Evolutionary conservation across 2,888 invertebrate genomes (phyloP).

Genomic region (Copidosoma aretas): DNA sequence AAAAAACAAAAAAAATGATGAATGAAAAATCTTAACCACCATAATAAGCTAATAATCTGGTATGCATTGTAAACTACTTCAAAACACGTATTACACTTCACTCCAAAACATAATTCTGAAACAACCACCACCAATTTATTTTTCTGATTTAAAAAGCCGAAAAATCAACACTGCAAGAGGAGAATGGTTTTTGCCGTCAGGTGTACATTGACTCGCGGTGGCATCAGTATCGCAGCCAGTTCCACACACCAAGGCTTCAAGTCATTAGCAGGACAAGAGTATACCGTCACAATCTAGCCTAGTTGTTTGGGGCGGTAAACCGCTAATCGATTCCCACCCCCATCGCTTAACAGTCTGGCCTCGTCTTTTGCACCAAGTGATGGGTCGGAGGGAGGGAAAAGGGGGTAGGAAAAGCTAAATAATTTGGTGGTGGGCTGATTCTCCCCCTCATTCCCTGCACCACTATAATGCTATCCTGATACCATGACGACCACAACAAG

Average conservation of each 20-base stretch:
- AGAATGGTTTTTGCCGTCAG: too few species aligned
- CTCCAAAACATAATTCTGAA: too few species aligned
- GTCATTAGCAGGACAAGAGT: conserved; percentile 2
- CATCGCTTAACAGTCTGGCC: conserved; percentile 44
- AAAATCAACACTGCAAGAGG: too few species aligned
- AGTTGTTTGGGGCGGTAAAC: conserved; percentile 49
- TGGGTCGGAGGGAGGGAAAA: neutral
- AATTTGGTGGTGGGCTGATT: conserved; percentile 41
- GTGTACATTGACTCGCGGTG: too few species aligned
- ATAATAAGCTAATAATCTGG: too few species aligned
- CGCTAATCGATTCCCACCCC: conserved; percentile 52
- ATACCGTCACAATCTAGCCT: conserved; percentile 37
- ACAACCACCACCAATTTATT: too few species aligned
- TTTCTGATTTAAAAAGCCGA: too few species aligned
- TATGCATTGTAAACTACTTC: too few species aligned
- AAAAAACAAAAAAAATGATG: too few species aligned
- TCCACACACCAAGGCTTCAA: neutral
- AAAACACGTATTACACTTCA: too few species aligned
- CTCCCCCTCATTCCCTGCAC: neutral
- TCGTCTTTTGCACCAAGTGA: neutral
- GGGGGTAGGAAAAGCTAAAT: conserved; percentile 46
- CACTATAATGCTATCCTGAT: conserved; percentile 11
- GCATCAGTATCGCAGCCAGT: too few species aligned
- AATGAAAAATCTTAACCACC: too few species aligned
- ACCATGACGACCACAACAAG: conserved; percentile 32